Evolutionary conservation across 2,113 vertebrate genomes (phyloP).

Genomic region (Tympanuchus pallidicinctus): DNA sequence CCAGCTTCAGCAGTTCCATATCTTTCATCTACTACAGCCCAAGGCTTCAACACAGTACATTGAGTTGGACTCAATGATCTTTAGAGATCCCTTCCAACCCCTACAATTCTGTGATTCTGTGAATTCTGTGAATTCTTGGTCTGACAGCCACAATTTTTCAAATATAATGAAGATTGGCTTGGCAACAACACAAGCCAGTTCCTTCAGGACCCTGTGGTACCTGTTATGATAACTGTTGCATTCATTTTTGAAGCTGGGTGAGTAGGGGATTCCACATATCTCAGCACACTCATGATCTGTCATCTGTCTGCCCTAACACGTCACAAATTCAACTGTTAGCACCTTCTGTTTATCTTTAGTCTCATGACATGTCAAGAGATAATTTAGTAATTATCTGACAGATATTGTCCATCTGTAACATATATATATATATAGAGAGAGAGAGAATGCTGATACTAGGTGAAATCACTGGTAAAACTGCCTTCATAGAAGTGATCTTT

Average conservation of each 20-base stretch:
- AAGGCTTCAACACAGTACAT: too few species aligned
- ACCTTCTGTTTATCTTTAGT: neutral
- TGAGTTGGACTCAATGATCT: too few species aligned
- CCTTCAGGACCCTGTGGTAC: too few species aligned
- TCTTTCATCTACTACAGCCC: too few species aligned
- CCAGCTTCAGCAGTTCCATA: too few species aligned
- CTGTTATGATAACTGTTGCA: rapidly evolving
- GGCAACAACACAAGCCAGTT: too few species aligned
- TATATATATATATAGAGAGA: neutral
- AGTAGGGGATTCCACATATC: neutral
- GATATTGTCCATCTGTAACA: neutral
- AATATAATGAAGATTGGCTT: too few species aligned
- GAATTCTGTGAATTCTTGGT: too few species aligned
- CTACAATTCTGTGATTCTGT: too few species aligned
- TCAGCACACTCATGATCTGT: neutral
- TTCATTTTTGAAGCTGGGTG: neutral
- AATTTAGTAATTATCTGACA: neutral
- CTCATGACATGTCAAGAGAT: neutral
- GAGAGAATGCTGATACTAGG: neutral
- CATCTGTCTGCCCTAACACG: neutral
- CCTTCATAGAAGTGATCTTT: neutral
- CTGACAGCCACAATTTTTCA: too few species aligned
- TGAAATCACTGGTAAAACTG: neutral
- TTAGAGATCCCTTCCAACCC: too few species aligned
- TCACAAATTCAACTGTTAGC: neutral